A percentile compares a stretch with the other conserved stretches of the same genome.
These are phyloP conservation scores for Lanius collurio DNA, from an alignment of 2,113 vertebrate species.

Conservation along the genomic window DNA sequence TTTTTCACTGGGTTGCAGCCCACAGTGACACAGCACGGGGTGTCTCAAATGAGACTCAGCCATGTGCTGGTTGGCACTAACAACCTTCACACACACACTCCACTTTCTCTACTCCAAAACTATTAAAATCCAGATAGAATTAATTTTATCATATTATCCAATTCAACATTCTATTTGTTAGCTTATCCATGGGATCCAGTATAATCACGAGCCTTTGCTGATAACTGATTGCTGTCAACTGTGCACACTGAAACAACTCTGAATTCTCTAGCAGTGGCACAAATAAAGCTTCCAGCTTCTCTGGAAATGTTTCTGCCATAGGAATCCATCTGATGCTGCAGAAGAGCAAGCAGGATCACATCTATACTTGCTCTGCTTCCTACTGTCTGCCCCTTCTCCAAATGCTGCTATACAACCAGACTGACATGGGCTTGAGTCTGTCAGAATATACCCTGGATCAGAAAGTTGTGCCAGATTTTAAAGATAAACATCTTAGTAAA, in stretches of 20 bases:
- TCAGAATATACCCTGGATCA: neutral
- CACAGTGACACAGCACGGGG: neutral
- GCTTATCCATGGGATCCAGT: neutral
- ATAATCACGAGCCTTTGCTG: neutral
- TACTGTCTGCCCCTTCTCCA: neutral
- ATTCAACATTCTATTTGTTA: neutral
- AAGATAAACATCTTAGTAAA: neutral
- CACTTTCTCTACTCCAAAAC: neutral
- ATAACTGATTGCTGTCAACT: neutral
- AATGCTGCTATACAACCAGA: neutral
- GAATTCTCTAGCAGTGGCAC: neutral
- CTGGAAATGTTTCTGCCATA: neutral
- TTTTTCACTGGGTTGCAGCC: neutral
- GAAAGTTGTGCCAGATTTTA: neutral
- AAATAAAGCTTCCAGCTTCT: neutral
- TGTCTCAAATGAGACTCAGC: neutral
- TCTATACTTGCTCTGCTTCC: neutral
- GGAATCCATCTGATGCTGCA: neutral
- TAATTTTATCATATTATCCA: neutral
- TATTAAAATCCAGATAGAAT: neutral
- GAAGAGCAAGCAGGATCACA: neutral
- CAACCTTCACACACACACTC: neutral
- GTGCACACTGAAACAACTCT: neutral
- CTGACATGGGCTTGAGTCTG: neutral
- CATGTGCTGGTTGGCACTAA: neutral